Percentiles rank a stretch among this genome's conserved stretches.
Evolutionary conservation across 2,888 invertebrate species (phyloP).

Genomic region (Cerastis leucographa): DNA sequence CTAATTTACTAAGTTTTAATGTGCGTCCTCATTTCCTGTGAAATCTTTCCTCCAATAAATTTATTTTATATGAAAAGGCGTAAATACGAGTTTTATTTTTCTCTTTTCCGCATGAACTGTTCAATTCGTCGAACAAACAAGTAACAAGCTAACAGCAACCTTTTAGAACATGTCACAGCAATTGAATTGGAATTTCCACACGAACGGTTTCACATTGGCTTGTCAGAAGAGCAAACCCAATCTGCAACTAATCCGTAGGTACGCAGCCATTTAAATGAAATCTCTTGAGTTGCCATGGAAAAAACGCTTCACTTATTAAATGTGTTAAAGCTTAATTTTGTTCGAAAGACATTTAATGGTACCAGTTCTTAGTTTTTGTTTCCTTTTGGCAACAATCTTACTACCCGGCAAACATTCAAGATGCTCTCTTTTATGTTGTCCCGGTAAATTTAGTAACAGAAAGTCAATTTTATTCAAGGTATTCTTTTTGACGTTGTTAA

Average conservation of each 20-base stretch:
- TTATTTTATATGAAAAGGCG: constrained; percentile 26
- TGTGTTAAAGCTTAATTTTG: constrained; percentile 12
- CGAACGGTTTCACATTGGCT: constrained; percentile 35
- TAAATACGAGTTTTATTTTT: constrained; percentile 37
- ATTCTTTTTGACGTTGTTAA: no score
- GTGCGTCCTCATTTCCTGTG: constrained; percentile 5
- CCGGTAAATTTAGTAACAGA: background rate
- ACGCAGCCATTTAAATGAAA: constrained; percentile 37
- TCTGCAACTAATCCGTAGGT: constrained; percentile 42
- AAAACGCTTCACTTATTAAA: background rate
- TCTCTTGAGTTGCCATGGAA: constrained; percentile 11
- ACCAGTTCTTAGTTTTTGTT: background rate
- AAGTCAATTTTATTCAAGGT: background rate
- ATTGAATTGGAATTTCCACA: constrained; percentile 48
- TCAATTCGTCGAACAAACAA: constrained; percentile 31
- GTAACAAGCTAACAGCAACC: constrained; percentile 25
- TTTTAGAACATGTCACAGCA: constrained; percentile 30
- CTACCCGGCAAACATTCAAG: background rate
- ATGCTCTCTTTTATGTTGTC: no score
- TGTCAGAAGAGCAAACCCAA: constrained; percentile 40
- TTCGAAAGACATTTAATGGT: background rate
- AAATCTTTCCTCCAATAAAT: constrained; percentile 37
- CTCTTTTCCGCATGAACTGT: background rate
- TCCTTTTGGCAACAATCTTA: background rate
- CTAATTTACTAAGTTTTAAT: constrained; percentile 43